phyloP scores from a whole-genome alignment of 2,888 invertebrate genomes.

The Scaptomyza flava region DNA sequence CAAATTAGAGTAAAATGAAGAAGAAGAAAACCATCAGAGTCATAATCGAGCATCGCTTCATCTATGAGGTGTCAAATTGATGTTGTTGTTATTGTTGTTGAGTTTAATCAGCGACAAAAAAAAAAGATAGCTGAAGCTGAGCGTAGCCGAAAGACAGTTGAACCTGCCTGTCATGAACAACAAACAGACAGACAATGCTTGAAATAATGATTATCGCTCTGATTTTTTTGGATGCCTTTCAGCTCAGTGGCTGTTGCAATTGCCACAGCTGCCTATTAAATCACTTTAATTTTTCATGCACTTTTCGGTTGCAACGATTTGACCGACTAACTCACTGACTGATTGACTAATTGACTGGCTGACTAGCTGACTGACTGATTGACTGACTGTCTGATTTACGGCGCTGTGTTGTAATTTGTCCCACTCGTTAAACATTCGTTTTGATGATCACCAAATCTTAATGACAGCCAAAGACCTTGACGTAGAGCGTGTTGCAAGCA shows the following conservation, averaged over 20 bases:
- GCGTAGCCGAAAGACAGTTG: neutral
- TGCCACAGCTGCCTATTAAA: slow-evolving; percentile 43
- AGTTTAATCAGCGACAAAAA: slow-evolving; percentile 18
- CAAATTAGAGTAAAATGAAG: neutral
- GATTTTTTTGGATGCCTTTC: slow-evolving; percentile 17
- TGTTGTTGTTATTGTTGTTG: slow-evolving; percentile 14
- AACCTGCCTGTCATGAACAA: slow-evolving; percentile 14
- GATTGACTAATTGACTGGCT: neutral
- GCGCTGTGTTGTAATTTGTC: slow-evolving; percentile 46
- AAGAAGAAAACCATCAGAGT: slow-evolving; percentile 13
- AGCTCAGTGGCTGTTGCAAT: slow-evolving; percentile 41
- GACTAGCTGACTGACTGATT: slow-evolving; percentile 9
- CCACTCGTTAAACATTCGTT: slow-evolving; percentile 62
- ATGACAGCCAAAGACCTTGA: slow-evolving; percentile 49
- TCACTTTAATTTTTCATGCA: slow-evolving; percentile 48
- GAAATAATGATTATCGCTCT: slow-evolving; percentile 33
- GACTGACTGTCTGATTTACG: slow-evolving; percentile 11
- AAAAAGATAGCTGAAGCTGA: neutral
- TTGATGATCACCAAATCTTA: slow-evolving; percentile 37
- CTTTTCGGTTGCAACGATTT: slow-evolving; percentile 43
- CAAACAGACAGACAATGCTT: slow-evolving; percentile 10
- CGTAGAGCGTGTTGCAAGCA: slow-evolving; percentile 45
- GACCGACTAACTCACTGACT: slow-evolving; percentile 22
- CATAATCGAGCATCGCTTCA: slow-evolving; percentile 48
- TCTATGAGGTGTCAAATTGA: slow-evolving; percentile 49